Base-by-base conservation (phyloP, 2,797 vertebrate genomes). In the Chloroceryle inda region DNA sequence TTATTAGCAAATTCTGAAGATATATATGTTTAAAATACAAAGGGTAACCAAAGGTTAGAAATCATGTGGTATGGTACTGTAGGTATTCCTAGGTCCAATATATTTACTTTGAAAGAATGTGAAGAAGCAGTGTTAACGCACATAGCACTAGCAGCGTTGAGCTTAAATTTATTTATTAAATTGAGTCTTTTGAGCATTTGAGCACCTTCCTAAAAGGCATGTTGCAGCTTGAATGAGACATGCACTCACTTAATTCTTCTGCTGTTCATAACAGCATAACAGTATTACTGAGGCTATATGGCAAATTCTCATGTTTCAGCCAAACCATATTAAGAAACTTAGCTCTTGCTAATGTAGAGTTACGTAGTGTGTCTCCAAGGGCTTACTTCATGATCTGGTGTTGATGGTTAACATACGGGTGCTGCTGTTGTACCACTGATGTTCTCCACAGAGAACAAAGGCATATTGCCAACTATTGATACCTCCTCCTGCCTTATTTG, bases 1-100 rank as follows among this genome's bases (percentile, higher is more conserved):
- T 52, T 97, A 71, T 98, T 98, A 97, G 95, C 96, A 95, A 88
- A 91, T 90, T 58, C 85, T 88, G 79, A 77, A 91, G 50, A 2
- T 27, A 49, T 80, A 40, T 84, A 86, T 89, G 72, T 87, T 96
- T 85, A 69, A 93, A 92, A 37, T 45, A 47, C 19, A 33, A 91
- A 88, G 81, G 42, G 73, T 82, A 91, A 93, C 84, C 91, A 95
- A 92, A 69, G 72, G 86, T 84, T 96, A 94, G 86, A 85, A 35
- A 27, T 42, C 42, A 58, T 47, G 38, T 92, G 49, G 22, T 76
- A 74, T 42, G 73, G 69, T 88, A 44, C 75, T 85, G 67, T 91
- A 69, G 71, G 16, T 49, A 27, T 94, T 89, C 42, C 90, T 58
- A 93, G 71, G 55, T 92, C 88, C 91, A 50, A 2, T 94, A 37